Conservation (phyloP, 1,140 invertebrate genomes). For the Theocolax elegans region DNA sequence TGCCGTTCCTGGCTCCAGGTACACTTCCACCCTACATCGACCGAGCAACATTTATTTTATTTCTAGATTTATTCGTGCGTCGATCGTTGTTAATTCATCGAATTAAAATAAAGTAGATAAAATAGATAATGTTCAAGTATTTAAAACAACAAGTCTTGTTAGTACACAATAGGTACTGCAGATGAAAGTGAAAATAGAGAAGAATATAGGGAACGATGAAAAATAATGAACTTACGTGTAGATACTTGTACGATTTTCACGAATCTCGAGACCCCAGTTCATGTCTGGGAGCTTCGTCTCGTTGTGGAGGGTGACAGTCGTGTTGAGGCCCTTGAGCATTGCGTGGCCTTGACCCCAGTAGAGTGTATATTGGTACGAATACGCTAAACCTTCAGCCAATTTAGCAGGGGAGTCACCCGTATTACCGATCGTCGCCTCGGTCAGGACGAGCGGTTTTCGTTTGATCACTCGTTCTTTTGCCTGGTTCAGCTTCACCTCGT, state of each 20-base stretch:
- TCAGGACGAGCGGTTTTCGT: conserved; percentile 69
- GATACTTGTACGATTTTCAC: conserved; percentile 70
- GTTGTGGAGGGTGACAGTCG: conserved; percentile 73
- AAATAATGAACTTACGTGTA: conserved; percentile 62
- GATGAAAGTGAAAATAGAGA: no score
- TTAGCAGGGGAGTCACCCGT: conserved; percentile 65
- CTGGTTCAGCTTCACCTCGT: conserved; percentile 72
- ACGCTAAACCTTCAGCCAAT: conserved; percentile 77
- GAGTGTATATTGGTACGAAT: conserved; percentile 75
- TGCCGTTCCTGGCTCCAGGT: conserved; percentile 78
- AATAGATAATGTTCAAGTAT: no score
- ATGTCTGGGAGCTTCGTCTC: conserved; percentile 70
- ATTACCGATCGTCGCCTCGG: conserved; percentile 74
- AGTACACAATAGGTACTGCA: no score
- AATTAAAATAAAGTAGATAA: no score
- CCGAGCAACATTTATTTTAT: no score
- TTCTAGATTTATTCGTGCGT: no score
- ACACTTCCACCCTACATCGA: conserved; percentile 72
- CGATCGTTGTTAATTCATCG: no score
- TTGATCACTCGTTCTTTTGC: conserved; percentile 68
- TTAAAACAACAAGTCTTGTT: no score
- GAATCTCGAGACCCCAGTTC: conserved; percentile 75
- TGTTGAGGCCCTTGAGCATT: conserved; percentile 78
- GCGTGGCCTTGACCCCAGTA: conserved; percentile 84
- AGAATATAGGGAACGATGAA: no score